phyloP scores from a whole-genome alignment of 2,888 invertebrate genomes.

The Microdon myrmicae region DNA sequence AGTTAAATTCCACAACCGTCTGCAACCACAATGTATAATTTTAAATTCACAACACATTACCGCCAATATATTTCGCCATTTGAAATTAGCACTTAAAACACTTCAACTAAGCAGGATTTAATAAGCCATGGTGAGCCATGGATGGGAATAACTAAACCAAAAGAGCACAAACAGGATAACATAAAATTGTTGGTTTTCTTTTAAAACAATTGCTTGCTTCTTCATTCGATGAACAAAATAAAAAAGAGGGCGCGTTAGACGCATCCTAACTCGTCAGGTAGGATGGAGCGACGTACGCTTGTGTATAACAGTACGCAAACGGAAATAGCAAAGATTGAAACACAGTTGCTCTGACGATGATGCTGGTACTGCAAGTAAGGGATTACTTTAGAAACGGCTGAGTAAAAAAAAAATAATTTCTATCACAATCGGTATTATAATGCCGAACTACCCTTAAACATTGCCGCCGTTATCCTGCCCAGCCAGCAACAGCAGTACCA shows the following conservation, averaged over 20 bases:
- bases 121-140: no score
- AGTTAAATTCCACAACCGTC: no score
- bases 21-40: no score
- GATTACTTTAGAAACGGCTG: slow-evolving; percentile 41
- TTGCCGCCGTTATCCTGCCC: slow-evolving; percentile 24
- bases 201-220: slow-evolving; percentile 9
- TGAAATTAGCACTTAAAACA: background rate
- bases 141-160: background rate
- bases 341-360: no score
- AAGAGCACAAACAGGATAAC: slow-evolving; percentile 1
- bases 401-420: slow-evolving; percentile 30
- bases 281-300: slow-evolving; percentile 27
- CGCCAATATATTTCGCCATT: background rate
- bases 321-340: no score
- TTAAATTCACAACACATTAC: slow-evolving; percentile 21
- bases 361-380: slow-evolving; percentile 27
- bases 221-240: slow-evolving; percentile 5
- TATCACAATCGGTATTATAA: slow-evolving; percentile 35
- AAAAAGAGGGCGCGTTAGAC: slow-evolving; percentile 45
- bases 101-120: slow-evolving; percentile 4
- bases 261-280: slow-evolving; percentile 34
- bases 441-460: slow-evolving; percentile 35
- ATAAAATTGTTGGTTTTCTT: slow-evolving; percentile 2
- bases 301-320: slow-evolving; percentile 23
- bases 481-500: slow-evolving; percentile 21